These are phyloP conservation scores for Sialis fuliginosa DNA, from an alignment of 2,888 invertebrate species.

Conservation along the genomic window DNA sequence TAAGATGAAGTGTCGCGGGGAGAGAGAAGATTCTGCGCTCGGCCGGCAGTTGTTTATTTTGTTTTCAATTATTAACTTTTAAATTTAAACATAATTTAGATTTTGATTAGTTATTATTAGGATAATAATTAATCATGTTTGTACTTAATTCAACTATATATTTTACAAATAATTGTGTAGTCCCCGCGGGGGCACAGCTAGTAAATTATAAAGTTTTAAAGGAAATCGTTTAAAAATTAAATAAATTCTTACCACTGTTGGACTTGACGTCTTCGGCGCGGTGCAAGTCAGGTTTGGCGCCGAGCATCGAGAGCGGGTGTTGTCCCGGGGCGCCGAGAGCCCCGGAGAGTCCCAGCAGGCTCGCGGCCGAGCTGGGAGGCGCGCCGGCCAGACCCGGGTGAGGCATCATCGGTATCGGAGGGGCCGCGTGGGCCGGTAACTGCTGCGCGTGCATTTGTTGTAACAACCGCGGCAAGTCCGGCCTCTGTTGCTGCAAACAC, in stretches of 20 bases:
- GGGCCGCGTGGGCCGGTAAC: slow-evolving; percentile 48
- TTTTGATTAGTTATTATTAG: too few species aligned
- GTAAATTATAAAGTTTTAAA: background rate
- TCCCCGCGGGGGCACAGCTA: too few species aligned
- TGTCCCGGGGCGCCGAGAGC: slow-evolving; percentile 49
- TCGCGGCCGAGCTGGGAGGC: slow-evolving; percentile 34
- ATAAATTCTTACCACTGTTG: slow-evolving; percentile 45
- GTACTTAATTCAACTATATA: too few species aligned
- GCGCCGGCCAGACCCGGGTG: slow-evolving; percentile 41
- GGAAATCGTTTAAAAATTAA: background rate
- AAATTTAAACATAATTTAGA: too few species aligned
- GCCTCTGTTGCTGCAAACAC: slow-evolving; percentile 62
- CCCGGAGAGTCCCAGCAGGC: slow-evolving; percentile 36
- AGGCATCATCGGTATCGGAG: slow-evolving; percentile 53
- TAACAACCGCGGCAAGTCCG: slow-evolving; percentile 62
- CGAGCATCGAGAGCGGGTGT: slow-evolving; percentile 60
- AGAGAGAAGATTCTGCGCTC: too few species aligned
- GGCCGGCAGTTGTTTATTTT: too few species aligned
- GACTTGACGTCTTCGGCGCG: slow-evolving; percentile 59
- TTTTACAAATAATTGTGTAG: too few species aligned
- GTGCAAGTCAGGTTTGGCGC: slow-evolving; percentile 61
- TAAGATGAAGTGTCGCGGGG: too few species aligned
- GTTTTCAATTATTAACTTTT: too few species aligned
- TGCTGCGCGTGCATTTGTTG: slow-evolving; percentile 92
- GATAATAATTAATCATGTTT: too few species aligned